A percentile compares a stretch with the other conserved stretches of the same genome.
These are phyloP conservation scores for Pangasius larnaudii DNA, from an alignment of 2,797 vertebrate genomes.

Conservation along the genomic window DNA sequence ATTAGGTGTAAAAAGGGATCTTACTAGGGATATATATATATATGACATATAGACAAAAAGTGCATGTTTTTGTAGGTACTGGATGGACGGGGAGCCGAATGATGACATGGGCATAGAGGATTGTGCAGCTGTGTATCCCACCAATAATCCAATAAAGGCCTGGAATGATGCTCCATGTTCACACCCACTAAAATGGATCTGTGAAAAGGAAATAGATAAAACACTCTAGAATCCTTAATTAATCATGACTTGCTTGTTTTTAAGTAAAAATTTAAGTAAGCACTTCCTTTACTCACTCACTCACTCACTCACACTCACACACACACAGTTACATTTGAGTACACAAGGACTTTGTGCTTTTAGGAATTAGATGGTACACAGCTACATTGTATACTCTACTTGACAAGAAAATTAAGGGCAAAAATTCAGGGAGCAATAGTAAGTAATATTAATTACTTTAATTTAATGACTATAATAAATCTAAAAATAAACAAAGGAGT, in stretches of 20 bases:
- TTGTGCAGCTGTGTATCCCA: slow-evolving; percentile 69
- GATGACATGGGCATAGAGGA: slow-evolving; percentile 57
- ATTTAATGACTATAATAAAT: not conserved
- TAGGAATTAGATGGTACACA: not conserved
- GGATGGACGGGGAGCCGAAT: slow-evolving; percentile 57
- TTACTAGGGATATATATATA: not conserved
- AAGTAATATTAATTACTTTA: not conserved
- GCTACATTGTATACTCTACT: not conserved
- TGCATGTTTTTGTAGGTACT: slow-evolving; percentile 64
- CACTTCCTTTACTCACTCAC: not conserved
- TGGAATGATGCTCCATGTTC: slow-evolving; percentile 75
- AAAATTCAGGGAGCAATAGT: not conserved
- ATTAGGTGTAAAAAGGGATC: too few species aligned
- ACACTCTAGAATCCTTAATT: slow-evolving; percentile 20
- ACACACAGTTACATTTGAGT: not conserved
- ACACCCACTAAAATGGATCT: slow-evolving; percentile 72
- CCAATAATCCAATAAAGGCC: slow-evolving; percentile 56
- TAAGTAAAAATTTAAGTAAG: not conserved
- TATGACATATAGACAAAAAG: not conserved
- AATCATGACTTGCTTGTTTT: not conserved
- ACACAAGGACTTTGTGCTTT: not conserved
- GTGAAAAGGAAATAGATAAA: slow-evolving; percentile 62
- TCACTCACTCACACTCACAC: too few species aligned
- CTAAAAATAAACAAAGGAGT: not conserved
- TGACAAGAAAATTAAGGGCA: not conserved